These are phyloP conservation scores for Neodon shergylaensis DNA, from an alignment of 2,113 vertebrate species.

Conservation along the genomic window DNA sequence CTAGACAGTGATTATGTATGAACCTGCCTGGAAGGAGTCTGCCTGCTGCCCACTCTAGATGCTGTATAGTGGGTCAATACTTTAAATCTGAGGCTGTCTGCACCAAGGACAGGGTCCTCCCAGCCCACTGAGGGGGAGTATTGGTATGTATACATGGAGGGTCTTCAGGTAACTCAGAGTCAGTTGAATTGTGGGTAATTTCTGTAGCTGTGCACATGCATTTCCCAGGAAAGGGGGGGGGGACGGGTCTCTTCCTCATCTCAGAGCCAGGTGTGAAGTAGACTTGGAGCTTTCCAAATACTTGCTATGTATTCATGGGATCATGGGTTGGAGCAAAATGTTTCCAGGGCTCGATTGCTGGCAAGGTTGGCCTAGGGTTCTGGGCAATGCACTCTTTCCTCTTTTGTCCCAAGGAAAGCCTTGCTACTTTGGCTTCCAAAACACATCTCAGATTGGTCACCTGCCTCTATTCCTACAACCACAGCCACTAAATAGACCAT, in stretches of 20 bases:
- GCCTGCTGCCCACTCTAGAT: not conserved
- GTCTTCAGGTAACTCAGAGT: not conserved
- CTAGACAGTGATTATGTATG: slow-evolving; percentile 6
- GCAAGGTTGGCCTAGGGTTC: not conserved
- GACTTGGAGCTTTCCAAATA: not conserved
- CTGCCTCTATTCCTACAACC: not conserved
- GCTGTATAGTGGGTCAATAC: not conserved
- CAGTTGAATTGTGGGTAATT: not conserved
- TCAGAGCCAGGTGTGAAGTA: not conserved
- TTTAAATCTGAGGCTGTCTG: not conserved
- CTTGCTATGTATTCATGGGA: not conserved
- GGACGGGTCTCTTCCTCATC: not conserved
- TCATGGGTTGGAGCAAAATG: not conserved
- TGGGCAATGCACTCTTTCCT: not conserved
- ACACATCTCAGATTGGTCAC: not conserved
- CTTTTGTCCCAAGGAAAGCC: not conserved
- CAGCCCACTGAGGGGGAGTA: rapidly evolving
- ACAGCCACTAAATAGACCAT: not conserved
- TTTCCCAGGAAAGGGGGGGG: not conserved
- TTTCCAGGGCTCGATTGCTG: not conserved
- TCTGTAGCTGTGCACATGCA: not conserved
- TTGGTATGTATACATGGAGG: not conserved
- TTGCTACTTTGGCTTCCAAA: not conserved
- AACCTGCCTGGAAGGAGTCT: not conserved
- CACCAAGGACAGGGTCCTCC: not conserved